Percentiles rank a stretch among this genome's conserved stretches.
These are phyloP conservation scores for Myotis lucifugus DNA, from an alignment of 2,113 vertebrate species.

Conservation along the genomic window DNA sequence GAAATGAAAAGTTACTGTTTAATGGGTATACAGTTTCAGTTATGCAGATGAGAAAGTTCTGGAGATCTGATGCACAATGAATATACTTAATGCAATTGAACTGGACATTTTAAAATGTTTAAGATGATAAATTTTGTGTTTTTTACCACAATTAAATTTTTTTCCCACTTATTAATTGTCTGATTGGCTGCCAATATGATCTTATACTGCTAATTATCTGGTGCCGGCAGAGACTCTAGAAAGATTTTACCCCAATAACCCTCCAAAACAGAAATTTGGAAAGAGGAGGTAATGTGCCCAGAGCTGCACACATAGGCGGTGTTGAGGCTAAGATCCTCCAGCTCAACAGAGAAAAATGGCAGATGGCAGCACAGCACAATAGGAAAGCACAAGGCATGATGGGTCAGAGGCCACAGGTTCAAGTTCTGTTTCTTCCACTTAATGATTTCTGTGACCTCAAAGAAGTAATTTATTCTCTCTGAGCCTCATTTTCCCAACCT, in stretches of 20 bases:
- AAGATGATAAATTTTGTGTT: not conserved
- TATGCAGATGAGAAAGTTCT: not conserved
- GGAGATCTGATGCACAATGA: not conserved
- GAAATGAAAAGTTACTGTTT: not conserved
- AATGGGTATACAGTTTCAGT: not conserved
- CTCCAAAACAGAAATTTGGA: not conserved
- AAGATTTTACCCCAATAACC: not conserved
- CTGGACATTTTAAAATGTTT: not conserved
- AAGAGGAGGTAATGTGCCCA: not conserved
- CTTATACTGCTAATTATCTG: not conserved
- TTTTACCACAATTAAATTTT: not conserved
- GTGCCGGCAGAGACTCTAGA: constrained; percentile 20
- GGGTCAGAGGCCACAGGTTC: not conserved
- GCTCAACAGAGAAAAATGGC: not conserved
- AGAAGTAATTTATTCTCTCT: not conserved
- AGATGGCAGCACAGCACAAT: not conserved
- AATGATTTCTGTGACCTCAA: not conserved
- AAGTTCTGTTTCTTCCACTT: constrained; percentile 22
- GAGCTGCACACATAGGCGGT: not conserved
- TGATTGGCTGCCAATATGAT: not conserved
- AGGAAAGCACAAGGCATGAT: not conserved
- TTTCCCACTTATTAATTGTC: not conserved
- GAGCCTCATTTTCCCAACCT: not conserved
- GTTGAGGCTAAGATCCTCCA: not conserved
- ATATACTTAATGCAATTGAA: not conserved